Evolutionary conservation across 2,888 invertebrate genomes (phyloP).

Genomic region (Ophion ellenae): DNA sequence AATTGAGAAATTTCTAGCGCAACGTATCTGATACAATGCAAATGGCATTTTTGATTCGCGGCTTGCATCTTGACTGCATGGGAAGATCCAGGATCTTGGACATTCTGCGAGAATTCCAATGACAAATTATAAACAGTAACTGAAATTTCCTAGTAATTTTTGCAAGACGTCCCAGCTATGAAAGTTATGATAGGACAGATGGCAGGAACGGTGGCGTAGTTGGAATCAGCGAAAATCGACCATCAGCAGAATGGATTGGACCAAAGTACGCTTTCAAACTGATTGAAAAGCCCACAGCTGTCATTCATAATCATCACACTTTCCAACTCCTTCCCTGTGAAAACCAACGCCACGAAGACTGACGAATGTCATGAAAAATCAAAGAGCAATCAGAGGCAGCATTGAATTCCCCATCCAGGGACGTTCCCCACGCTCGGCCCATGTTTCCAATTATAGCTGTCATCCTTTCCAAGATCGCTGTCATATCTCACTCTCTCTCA

Average conservation of each 20-base stretch:
- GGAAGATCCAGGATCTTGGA: background rate
- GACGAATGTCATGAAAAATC: background rate
- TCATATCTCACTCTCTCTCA: background rate
- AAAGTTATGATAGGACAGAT: too few species aligned
- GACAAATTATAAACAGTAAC: background rate
- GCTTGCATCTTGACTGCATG: background rate
- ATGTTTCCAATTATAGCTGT: background rate
- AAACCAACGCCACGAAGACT: background rate
- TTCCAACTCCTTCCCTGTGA: background rate
- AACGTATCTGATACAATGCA: conserved; percentile 6
- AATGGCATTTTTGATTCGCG: conserved; percentile 26
- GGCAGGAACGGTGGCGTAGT: too few species aligned
- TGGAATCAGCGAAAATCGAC: background rate
- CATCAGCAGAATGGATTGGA: background rate
- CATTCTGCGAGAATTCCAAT: background rate
- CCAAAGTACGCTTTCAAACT: background rate
- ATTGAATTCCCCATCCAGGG: background rate
- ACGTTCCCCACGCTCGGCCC: too few species aligned
- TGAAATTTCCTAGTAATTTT: background rate
- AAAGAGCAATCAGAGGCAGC: background rate
- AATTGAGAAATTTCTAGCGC: conserved; percentile 31
- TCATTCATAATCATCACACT: background rate
- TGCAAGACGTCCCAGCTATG: too few species aligned
- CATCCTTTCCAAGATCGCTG: background rate
- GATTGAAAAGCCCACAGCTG: background rate